A percentile compares a stretch with the other conserved stretches of the same genome.
These are phyloP conservation scores for Callorhinus ursinus DNA, from an alignment of 2,113 vertebrate species.

Conservation along the genomic window DNA sequence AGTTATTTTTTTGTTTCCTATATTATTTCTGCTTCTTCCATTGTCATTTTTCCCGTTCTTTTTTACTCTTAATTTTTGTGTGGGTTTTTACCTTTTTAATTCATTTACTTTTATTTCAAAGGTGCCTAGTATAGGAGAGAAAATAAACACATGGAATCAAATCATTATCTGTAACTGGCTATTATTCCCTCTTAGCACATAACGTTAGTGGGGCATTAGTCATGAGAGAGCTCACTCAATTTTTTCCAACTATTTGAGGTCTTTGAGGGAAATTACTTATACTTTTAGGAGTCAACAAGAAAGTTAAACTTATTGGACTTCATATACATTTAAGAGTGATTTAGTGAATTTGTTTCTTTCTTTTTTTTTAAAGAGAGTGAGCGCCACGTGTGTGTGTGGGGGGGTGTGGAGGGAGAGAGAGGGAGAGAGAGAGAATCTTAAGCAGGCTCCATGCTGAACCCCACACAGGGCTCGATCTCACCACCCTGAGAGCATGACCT, in stretches of 20 bases:
- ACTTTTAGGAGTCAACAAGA: background rate
- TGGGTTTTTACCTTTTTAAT: background rate
- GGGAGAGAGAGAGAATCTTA: background rate
- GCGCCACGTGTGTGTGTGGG: too few species aligned
- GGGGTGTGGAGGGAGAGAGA: background rate
- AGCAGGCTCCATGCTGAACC: background rate
- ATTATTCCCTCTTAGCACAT: background rate
- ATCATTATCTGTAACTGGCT: background rate
- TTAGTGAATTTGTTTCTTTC: background rate
- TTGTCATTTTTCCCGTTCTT: background rate
- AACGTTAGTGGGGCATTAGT: background rate
- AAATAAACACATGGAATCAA: background rate
- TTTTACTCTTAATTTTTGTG: background rate
- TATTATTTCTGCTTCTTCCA: background rate
- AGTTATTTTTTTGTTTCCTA: background rate
- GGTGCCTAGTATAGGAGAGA: background rate
- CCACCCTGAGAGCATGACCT: background rate
- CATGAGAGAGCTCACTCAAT: background rate
- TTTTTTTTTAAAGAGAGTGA: background rate
- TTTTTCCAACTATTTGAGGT: background rate
- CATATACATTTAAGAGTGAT: background rate
- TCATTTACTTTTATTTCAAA: conserved; percentile 1
- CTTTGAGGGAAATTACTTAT: background rate
- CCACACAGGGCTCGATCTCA: background rate
- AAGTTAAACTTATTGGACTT: background rate